Base-by-base conservation (phyloP, 2,888 invertebrate species). In the Chalcosyrphus nemorum region DNA sequence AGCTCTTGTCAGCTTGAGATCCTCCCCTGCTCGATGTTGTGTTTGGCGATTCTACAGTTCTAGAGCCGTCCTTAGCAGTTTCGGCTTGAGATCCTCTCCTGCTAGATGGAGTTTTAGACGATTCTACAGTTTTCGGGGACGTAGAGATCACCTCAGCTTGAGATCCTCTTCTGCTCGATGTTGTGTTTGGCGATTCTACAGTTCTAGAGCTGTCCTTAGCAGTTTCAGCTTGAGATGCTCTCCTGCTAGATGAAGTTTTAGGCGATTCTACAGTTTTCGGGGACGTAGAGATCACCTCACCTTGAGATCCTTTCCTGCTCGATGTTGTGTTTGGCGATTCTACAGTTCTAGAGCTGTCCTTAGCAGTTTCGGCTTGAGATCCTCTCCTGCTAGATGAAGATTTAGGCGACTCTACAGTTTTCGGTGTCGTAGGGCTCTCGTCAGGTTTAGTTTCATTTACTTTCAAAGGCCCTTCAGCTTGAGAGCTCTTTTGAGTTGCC, bases 381-480 rank as follows among this genome's bases (percentile, higher is more conserved):
- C 6, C 21, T 1, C 13, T 57, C 24, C 3, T 38, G 17, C 5
- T 43, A n/a, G 17, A 3, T 1, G 13, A 5, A 13, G 0, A 24
- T 13, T 32, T 32, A 43, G 17, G 1, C 1, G 13, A 5, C 4
- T 24, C 24, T 2, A 24, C 24, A 2, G 24, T 24, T 24, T 24
- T 24, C 4, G 24, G 24, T 4, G 24, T 4, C 2, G 4, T 24
- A 24, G 24, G 4, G 24, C 4, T 24, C 3, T n/a, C 57, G 13
- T 50, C 57, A 21, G 1, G 4, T 11, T 41, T 4, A 11, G 57
- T 43, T 29, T 21, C 24, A 15, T 21, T 56, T n/a, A n/a, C 41
- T 27, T 54, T 78, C 2, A 38, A 21, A 41, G 47, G 32, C n/a
- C 50, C 57, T 32, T 65, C 47, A 15, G 9, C 7, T 7, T 52